A percentile compares a stretch with the other conserved stretches of the same genome.
Conservation (phyloP, 1,140 invertebrate genomes). For the Carposina sasakii region DNA sequence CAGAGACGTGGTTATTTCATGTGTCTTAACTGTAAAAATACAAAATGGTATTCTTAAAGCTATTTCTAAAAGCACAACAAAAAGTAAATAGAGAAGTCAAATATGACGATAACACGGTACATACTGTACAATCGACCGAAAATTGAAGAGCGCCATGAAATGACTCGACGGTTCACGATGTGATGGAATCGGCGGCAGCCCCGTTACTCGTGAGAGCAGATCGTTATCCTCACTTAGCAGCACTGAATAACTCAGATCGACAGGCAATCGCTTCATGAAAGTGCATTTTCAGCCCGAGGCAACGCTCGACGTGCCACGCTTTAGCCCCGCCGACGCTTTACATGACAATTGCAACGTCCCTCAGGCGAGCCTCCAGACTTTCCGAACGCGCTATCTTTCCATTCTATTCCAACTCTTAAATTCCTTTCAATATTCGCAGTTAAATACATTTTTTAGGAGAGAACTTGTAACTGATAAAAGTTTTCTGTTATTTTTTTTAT, state of each 20-base stretch:
- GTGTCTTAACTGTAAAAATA: too few relatives aligned
- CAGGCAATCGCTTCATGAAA: slow-evolving; percentile 62
- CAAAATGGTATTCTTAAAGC: too few relatives aligned
- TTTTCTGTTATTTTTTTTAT: too few relatives aligned
- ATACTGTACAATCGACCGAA: too few relatives aligned
- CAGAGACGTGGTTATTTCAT: too few relatives aligned
- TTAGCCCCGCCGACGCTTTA: slow-evolving; percentile 47
- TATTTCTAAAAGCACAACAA: too few relatives aligned
- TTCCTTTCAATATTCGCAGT: too few relatives aligned
- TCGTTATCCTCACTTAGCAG: slow-evolving; percentile 45
- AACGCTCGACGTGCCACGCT: slow-evolving; percentile 23
- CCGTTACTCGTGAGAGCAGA: slow-evolving; percentile 28
- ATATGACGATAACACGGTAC: too few relatives aligned
- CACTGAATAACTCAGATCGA: slow-evolving; percentile 50
- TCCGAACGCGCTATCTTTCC: slow-evolving; percentile 27
- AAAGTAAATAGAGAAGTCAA: too few relatives aligned
- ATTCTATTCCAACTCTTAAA: slow-evolving; percentile 23
- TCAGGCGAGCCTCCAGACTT: slow-evolving; percentile 36
- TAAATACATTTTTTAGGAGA: too few relatives aligned
- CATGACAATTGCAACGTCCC: slow-evolving; percentile 62
- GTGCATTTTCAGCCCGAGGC: slow-evolving; percentile 66
- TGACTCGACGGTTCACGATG: background rate
- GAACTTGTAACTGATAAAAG: too few relatives aligned
- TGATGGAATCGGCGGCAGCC: slow-evolving; percentile 20
- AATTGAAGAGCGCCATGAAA: background rate